Base-by-base conservation (phyloP, 2,888 invertebrate genomes). In the Geotrupes spiniger region DNA sequence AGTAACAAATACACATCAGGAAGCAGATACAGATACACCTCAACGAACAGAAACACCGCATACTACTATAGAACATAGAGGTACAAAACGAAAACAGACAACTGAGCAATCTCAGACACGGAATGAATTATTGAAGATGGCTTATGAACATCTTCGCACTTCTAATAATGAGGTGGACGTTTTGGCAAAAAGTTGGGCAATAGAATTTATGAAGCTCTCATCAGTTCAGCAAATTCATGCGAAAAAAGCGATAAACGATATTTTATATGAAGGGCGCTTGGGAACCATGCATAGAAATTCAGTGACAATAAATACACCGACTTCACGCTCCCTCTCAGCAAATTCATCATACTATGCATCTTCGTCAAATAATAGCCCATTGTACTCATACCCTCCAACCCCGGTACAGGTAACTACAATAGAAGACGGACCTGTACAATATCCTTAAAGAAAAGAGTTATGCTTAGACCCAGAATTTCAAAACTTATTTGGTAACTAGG, bases 141-240 rank as follows among this genome's bases (percentile, higher is more conserved):
- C 37, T 14, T 37, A 15, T 15, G 14, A 37, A 15, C 37, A 37
- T 4, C 37, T 6, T 15, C 37, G 37, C 15, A 37, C 37, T 37
- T 37, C 37, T 14, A 37, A 37, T 15, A 37, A 15, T 37, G 37
- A 37, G 16, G 37, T 37, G 37, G 37, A 37, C 11, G 37, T 37
- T 11, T 37, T 37, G 15, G 37, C 37, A 37, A 37, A 37, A 37
- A 11, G 15, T 37, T 37, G 37, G 37, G 37, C 37, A 37, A 14
- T 37, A 37, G 37, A 37, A 15, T 15, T 37, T 37, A 37, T 37
- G 15, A 37, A 37, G 15, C 37, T 37, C 14, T 37, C 37, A 37
- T 4, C 37, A 37, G 37, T 14, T 37, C 37, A 37, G 15, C 37
- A 37, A 15, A 37, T 37, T 15, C 12, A 11, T 15, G 37, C 37